Evolutionary conservation across 1,140 invertebrate genomes (phyloP).

Genomic region (Dinothrombium tinctorium): DNA sequence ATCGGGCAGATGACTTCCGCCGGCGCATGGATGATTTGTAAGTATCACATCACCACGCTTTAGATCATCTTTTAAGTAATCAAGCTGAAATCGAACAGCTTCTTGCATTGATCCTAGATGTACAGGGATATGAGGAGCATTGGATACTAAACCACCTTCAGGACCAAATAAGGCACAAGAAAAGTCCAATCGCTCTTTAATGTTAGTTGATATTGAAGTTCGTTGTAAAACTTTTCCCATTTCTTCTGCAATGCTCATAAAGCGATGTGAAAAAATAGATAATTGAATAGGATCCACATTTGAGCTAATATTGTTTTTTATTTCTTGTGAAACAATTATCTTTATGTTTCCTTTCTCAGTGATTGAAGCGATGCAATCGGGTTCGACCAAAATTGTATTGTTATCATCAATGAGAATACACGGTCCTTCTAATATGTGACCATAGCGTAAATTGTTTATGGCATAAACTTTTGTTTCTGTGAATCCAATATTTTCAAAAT

Average conservation of each 20-base stretch:
- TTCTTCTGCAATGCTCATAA: constrained; percentile 99
- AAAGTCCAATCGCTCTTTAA: constrained; percentile 94
- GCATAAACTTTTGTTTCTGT: constrained; percentile 50
- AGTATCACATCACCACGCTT: constrained; percentile 73
- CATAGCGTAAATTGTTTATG: constrained; percentile 38
- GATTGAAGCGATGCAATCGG: constrained; percentile 28
- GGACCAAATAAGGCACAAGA: constrained; percentile 94
- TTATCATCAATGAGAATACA: constrained; percentile 79
- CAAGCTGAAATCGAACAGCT: constrained; percentile 61
- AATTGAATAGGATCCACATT: constrained; percentile 73
- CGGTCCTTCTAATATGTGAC: constrained; percentile 53
- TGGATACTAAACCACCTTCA: constrained; percentile 88
- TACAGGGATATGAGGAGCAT: constrained; percentile 96
- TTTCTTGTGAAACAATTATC: constrained; percentile 28
- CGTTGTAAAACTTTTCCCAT: constrained; percentile 91
- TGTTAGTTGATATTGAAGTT: constrained; percentile 92
- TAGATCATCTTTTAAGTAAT: constrained; percentile 35
- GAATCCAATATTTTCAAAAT: constrained; percentile 50
- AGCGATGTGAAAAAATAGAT: constrained; percentile 94
- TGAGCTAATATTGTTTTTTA: constrained; percentile 16
- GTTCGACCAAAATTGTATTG: constrained; percentile 83
- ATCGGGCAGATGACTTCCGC: constrained; percentile 93
- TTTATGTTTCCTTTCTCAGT: constrained; percentile 47
- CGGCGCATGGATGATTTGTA: constrained; percentile 85
- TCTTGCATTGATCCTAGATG: constrained; percentile 91